Base-by-base conservation (phyloP, 2,113 vertebrate species). In the Stictonetta naevosa region DNA sequence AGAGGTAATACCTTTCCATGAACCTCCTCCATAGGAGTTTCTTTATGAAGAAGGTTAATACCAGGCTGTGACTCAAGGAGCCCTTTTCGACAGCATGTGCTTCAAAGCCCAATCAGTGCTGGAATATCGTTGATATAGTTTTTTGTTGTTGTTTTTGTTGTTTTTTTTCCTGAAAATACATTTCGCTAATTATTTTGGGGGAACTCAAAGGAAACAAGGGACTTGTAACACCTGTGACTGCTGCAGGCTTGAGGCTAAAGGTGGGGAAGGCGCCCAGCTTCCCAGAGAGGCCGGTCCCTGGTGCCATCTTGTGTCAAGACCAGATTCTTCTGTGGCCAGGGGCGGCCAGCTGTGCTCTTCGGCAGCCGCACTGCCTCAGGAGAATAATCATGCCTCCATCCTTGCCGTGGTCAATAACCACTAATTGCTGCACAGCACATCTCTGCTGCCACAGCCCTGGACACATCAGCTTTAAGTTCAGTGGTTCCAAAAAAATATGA, bases 301-400 rank as follows among this genome's bases (percentile, higher is more conserved):
- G 95, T 88, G 98, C 97, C 98, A 97, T 79, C 98, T 98, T 97
- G 97, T 97, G 98, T 97, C 60, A 40, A 89, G 74, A 46, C 16
- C 28, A 0, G 7, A 75, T 16, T 59, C 29, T 10, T 75, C 79
- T 83, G 33, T 5, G 10, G 66, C 33, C 11, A 1, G 13, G 52
- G 81, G 67, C 40, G 6, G 48, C 58, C 36, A 38, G 2, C 16
- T 29, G 82, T 22, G 5, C 52, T 71, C 10, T 0, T 1, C 71
- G 22, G 63, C 63, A 40, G 46, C 55, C 0, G 0, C 46, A 2
- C 12, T 60, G 19, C 46, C 56, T 53, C 7, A 2, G 42, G 52
- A 38, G 23, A 28, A 13, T 52, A 40, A 26, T 19, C 12, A 11
- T 8, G 26, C 2, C 28, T 38, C 52, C 36, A 5, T 33, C 33